Base-by-base conservation (phyloP, 2,888 invertebrate genomes). In the Athalia circularis region DNA sequence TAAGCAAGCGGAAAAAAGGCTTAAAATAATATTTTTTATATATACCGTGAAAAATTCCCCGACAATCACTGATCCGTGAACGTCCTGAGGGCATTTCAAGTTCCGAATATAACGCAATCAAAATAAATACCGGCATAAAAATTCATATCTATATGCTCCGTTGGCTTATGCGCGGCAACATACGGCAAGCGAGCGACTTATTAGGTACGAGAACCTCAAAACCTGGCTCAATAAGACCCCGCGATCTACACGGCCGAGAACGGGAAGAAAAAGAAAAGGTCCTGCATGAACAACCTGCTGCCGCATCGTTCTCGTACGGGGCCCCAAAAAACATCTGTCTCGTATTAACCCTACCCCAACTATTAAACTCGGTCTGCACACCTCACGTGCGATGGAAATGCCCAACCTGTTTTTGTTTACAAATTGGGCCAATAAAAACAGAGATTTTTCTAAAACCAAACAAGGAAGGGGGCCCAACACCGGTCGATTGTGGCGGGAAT, bases 391-490 rank as follows among this genome's bases (percentile, higher is more conserved):
- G 11, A 15, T 29, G 29, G 29, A 29, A 29, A 29, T 50, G 47
- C 45, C 81, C 80, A 67, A 72, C 79, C 77, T 67, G 72, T 79
- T 79, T 80, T 82, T 83, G 81, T 85, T 84, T 82, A 84, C 82
- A 80, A 81, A 81, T 78, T 76, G 54, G 70, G 65, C 75, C 67
- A 76, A 80, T 79, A 76, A 78, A 74, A 77, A 61, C 80, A 74
- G 77, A 77, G 84, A 84, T 83, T 85, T 83, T 72, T 67, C 13
- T 67, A 5, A 29, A 29, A 15, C 52, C 67, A 13, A 50, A 50
- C 3, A 13, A 50, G 13, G 13, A 43, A 43, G 43, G 48, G 50
- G 62, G 13, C 29, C 62, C 13, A 9, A 62, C 5, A 29, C 15
- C 47, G 11, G 54, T 29, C 29, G 29, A 29, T 29, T 29, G 29